Evolutionary conservation across 2,888 invertebrate species (phyloP).

Genomic region (Acronicta alni): DNA sequence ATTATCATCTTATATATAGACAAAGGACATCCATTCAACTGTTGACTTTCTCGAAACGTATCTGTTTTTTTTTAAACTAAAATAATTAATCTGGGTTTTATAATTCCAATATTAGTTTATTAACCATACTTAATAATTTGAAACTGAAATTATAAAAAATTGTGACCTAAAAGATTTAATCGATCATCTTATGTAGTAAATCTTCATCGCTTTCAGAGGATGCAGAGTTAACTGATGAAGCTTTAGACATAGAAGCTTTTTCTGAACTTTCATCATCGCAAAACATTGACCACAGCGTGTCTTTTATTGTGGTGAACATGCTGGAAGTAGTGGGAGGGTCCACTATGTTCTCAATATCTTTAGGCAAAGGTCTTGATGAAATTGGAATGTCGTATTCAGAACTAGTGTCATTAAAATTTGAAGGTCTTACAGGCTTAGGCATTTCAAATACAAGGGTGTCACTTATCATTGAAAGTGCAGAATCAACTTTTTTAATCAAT

Average conservation of each 20-base stretch:
- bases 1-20: too few relatives aligned
- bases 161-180: slow-evolving; percentile 11
- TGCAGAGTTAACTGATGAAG: slow-evolving; percentile 15
- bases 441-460: slow-evolving; percentile 47
- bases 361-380: slow-evolving; percentile 38
- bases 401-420: slow-evolving; percentile 48
- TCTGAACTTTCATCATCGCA: slow-evolving; percentile 30
- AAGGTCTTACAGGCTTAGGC: slow-evolving; percentile 23
- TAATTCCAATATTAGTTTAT: not conserved
- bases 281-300: slow-evolving; percentile 67
- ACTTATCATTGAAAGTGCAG: slow-evolving; percentile 57
- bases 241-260: not conserved
- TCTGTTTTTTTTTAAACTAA: too few relatives aligned
- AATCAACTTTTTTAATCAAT: slow-evolving; percentile 61
- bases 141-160: not conserved
- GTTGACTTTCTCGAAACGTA: too few relatives aligned
- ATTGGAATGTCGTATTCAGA: slow-evolving; percentile 58
- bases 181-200: slow-evolving; percentile 24
- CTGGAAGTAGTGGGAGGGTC: slow-evolving; percentile 35
- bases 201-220: slow-evolving; percentile 43
- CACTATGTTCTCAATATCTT: slow-evolving; percentile 25
- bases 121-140: too few relatives aligned
- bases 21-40: too few relatives aligned
- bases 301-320: slow-evolving; percentile 63
- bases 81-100: too few relatives aligned